phyloP scores from a whole-genome alignment of 2,797 vertebrate species.

The Ciconia nigra region DNA sequence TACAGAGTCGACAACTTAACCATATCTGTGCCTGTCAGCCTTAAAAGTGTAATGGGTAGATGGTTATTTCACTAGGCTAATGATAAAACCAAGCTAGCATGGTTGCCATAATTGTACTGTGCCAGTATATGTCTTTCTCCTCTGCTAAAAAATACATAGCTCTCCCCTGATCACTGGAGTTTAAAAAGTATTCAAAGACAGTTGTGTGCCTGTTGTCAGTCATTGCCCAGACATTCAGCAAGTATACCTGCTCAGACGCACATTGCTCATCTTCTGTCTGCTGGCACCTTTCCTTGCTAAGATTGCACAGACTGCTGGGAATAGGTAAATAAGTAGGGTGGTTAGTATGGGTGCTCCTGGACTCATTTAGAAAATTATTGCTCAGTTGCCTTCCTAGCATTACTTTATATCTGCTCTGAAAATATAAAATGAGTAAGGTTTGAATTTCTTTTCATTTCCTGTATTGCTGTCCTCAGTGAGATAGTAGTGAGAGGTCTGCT shows the following conservation, averaged over 20 bases:
- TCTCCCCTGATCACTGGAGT: not conserved
- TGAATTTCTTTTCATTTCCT: conserved; percentile 25
- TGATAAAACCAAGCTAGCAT: not conserved
- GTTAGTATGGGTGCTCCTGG: not conserved
- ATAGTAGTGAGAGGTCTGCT: not conserved
- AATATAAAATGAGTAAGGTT: not conserved
- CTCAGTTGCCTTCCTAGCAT: not conserved
- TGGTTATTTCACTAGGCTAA: not conserved
- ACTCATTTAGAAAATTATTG: not conserved
- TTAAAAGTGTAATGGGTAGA: not conserved
- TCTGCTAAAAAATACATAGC: not conserved
- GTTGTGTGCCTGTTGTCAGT: not conserved
- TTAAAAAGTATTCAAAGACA: not conserved
- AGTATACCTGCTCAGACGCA: not conserved
- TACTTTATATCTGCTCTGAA: not conserved
- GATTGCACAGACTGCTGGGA: not conserved
- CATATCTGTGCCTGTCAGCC: not conserved
- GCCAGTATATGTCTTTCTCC: not conserved
- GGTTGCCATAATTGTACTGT: not conserved
- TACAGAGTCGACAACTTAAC: not conserved
- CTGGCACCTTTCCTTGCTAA: not conserved
- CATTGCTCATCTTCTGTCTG: not conserved
- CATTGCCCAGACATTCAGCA: not conserved
- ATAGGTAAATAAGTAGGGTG: not conserved
- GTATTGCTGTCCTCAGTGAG: not conserved